Evolutionary conservation across 2,797 vertebrate genomes (phyloP), one percentile per base, ranked within the genome.

Genomic region (Rhinoraja longicauda): DNA sequence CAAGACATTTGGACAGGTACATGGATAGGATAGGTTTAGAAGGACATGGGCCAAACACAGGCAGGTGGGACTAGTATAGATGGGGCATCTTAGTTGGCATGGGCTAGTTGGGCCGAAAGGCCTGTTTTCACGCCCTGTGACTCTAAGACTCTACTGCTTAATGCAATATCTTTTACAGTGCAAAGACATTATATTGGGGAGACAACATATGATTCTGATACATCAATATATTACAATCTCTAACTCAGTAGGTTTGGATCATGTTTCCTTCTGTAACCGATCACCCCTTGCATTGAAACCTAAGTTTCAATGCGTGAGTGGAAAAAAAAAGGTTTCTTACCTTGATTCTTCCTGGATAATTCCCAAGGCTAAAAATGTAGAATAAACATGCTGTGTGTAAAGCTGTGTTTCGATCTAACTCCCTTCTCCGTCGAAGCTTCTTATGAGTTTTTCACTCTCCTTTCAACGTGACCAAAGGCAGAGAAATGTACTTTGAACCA

Each of bases 401-500:
- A 64, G 8, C 21, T 15, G n/a, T 5, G 57, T 29, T 7, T 21
- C 7, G 8, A 6, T 88, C 15, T 67, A 19, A 29, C 64, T 64
- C 59, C n/a, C 59, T 62, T 36, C 67, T 36, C 5, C 10, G 29
- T 32, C 57, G 29, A 13, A 86, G 57, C 57, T 86, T 76, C 26
- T 10, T 76, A 13, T 36, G 32, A 77, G 76, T 10, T 10, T 67
- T 19, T 17, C 84, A 17, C 21, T 64, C 82, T 62, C 53, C 81
- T 15, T 4, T 64, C 21, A 32, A 36, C 21, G n/a, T 64, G 59
- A 8, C 29, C 59, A 67, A 59, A 67, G 57, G 29, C 29, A 72
- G 8, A 73, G 36, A 1, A 70, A 67, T 91, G 90, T 91, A 91
- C 90, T 91, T 91, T 91, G 90, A 73, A 91, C 90, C 24, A 15